These are phyloP conservation scores for Mizuhopecten yessoensis DNA, from an alignment of 1,140 invertebrate species.

Conservation along the genomic window DNA sequence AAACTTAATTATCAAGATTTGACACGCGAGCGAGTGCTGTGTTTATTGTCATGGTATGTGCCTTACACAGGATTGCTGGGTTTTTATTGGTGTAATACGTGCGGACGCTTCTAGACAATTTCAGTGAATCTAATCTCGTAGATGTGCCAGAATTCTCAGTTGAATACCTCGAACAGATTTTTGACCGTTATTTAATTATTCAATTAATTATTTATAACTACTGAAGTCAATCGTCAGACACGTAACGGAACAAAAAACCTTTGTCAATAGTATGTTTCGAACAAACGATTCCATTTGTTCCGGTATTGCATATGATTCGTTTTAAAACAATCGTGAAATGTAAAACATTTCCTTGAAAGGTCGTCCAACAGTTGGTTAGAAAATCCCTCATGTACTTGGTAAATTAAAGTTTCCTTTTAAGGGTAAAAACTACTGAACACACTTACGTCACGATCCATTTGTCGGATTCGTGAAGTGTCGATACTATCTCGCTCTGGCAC, in stretches of 20 bases:
- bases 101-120: constrained; percentile 12
- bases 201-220: constrained; percentile 40
- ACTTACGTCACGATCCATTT: not conserved
- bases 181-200: constrained; percentile 36
- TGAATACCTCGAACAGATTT: constrained; percentile 38
- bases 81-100: constrained; percentile 29
- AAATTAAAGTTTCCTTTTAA: constrained; percentile 27
- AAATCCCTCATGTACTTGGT: constrained; percentile 17
- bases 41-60: not conserved
- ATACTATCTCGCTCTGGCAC: not conserved
- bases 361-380: constrained; percentile 7
- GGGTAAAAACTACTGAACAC: not conserved
- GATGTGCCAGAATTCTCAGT: constrained; percentile 33
- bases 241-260: constrained; percentile 18
- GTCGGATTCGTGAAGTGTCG: not conserved
- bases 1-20: constrained; percentile 49
- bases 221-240: not conserved
- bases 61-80: not conserved
- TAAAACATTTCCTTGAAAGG: not conserved
- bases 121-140: constrained; percentile 28
- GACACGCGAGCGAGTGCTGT: constrained; percentile 41
- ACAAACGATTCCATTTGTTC: constrained; percentile 33
- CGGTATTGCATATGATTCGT: not conserved
- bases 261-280: constrained; percentile 18
- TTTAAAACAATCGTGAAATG: constrained; percentile 25